These are phyloP conservation scores for Aegotheles bennettii DNA, from an alignment of 2,113 vertebrate species.

Conservation along the genomic window DNA sequence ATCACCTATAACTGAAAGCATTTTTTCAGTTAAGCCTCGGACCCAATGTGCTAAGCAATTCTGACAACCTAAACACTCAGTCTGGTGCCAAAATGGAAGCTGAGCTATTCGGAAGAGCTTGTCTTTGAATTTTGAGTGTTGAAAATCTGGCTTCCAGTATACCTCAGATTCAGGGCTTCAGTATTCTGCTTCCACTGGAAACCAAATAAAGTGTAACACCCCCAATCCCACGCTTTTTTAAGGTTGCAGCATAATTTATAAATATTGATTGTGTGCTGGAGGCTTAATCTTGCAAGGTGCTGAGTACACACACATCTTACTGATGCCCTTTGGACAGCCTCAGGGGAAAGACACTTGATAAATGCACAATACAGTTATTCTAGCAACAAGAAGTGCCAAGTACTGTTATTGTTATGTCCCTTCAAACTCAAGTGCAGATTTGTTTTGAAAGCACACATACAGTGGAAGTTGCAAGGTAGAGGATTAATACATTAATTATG, in stretches of 20 bases:
- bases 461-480: constrained; percentile 23
- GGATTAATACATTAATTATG: constrained; percentile 35
- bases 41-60: neutral
- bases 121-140: neutral
- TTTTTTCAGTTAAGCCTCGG: neutral
- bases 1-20: neutral
- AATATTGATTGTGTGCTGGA: constrained; percentile 15
- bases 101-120: neutral
- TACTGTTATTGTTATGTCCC: constrained; percentile 13
- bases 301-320: constrained; percentile 2
- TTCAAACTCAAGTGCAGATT: constrained; percentile 33
- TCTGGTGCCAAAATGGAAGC: neutral
- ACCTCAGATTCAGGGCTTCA: neutral
- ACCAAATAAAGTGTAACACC: neutral
- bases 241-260: neutral
- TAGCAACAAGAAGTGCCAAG: constrained; percentile 36
- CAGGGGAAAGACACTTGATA: constrained; percentile 13
- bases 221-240: neutral
- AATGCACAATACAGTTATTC: constrained; percentile 13
- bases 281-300: neutral
- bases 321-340: constrained; percentile 31
- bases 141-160: neutral
- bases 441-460: constrained; percentile 39
- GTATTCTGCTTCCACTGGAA: neutral
- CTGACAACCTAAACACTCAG: neutral